A percentile compares a stretch with the other conserved stretches of the same genome.
Conservation (phyloP, 1,140 invertebrate genomes). For the Brachionus rubens region DNA sequence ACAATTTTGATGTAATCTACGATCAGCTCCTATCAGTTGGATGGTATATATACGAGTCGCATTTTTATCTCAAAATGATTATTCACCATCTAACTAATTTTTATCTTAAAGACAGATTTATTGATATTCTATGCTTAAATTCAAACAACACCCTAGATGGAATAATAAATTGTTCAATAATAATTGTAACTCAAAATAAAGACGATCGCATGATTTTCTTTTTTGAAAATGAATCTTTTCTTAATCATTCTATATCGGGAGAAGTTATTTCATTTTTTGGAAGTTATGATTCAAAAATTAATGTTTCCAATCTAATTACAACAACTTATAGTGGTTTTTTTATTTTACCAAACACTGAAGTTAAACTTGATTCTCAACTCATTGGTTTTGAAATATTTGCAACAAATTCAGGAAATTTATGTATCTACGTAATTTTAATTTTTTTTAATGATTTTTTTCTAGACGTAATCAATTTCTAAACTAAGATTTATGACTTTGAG, state of each 20-base stretch:
- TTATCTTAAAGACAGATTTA: not conserved
- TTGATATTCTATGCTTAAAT: conserved; percentile 9
- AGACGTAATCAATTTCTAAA: too few species aligned
- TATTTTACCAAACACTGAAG: conserved; percentile 7
- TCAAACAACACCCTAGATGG: not conserved
- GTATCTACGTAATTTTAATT: not conserved
- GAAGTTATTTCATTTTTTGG: not conserved
- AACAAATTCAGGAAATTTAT: not conserved
- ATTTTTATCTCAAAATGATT: too few species aligned
- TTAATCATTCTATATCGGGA: not conserved
- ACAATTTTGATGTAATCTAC: too few species aligned
- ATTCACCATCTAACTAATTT: too few species aligned
- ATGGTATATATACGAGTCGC: too few species aligned
- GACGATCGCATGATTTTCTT: not conserved
- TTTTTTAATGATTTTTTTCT: too few species aligned
- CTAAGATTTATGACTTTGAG: too few species aligned
- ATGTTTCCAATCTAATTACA: not conserved
- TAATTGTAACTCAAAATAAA: not conserved
- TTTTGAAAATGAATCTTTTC: not conserved
- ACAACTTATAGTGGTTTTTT: not conserved
- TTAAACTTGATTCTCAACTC: not conserved
- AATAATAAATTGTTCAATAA: not conserved
- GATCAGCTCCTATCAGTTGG: too few species aligned
- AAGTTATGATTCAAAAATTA: not conserved
- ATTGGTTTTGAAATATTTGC: not conserved